Percentiles rank a stretch among this genome's conserved stretches.
Evolutionary conservation across 2,888 invertebrate species (phyloP).

Genomic region (Mimachlamys varia): DNA sequence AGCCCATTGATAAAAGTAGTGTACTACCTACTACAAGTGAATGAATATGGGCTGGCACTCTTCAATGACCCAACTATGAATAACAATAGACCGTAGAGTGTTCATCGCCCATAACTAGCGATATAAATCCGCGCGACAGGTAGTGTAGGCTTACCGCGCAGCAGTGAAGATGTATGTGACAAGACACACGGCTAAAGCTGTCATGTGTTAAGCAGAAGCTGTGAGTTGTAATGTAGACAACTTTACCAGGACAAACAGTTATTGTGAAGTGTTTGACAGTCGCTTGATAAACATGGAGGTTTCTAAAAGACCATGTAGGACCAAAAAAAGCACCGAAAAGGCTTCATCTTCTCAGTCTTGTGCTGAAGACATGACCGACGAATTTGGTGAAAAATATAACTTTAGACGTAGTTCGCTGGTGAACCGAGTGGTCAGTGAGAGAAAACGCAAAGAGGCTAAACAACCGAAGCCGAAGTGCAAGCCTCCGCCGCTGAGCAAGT

Average conservation of each 20-base stretch:
- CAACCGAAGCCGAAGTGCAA: constrained; percentile 82
- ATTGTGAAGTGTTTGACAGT: constrained; percentile 7
- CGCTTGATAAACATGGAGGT: not conserved
- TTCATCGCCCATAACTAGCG: constrained; percentile 21
- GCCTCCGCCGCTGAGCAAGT: constrained; percentile 90
- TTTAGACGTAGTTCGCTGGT: constrained; percentile 87
- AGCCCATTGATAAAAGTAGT: constrained; percentile 36
- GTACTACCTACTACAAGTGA: constrained; percentile 36
- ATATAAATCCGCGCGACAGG: constrained; percentile 15
- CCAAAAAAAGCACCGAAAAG: not conserved
- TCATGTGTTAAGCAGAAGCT: constrained; percentile 14
- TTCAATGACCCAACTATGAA: constrained; percentile 27
- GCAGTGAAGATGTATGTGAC: not conserved
- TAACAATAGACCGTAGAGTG: constrained; percentile 19
- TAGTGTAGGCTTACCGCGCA: not conserved
- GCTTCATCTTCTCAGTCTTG: not conserved
- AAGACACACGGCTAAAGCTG: not conserved
- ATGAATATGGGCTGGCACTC: constrained; percentile 7
- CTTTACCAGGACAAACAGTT: not conserved
- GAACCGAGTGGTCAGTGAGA: constrained; percentile 83
- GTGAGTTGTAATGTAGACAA: constrained; percentile 21
- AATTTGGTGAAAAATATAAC: constrained; percentile 83
- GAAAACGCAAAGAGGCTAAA: constrained; percentile 75
- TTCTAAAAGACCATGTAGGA: not conserved
- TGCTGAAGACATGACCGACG: not conserved